Evolutionary conservation across 2,888 invertebrate species (phyloP).

Genomic region (Sinohyriopsis cumingii): DNA sequence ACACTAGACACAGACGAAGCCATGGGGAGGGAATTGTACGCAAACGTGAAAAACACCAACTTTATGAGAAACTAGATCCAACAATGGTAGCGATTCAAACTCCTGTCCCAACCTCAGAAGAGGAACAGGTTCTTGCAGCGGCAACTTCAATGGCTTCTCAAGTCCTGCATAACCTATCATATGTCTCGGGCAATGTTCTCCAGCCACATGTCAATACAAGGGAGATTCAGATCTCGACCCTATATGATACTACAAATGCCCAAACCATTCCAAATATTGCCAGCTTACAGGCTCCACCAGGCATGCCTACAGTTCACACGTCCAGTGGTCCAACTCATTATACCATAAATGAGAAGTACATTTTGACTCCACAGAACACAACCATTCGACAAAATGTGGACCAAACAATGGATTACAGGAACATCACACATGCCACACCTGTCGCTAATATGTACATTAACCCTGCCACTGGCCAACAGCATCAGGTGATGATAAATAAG

Average conservation of each 20-base stretch:
- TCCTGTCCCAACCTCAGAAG: slow-evolving; percentile 18
- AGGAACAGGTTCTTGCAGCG: slow-evolving; percentile 27
- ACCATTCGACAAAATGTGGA: slow-evolving; percentile 7
- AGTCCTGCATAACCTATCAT: slow-evolving; percentile 30
- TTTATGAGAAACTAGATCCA: slow-evolving; percentile 35
- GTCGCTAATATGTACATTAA: slow-evolving; percentile 36
- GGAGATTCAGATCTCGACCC: slow-evolving; percentile 36
- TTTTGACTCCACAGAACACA: slow-evolving; percentile 12
- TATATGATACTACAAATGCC: slow-evolving; percentile 39
- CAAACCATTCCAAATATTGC: slow-evolving; percentile 26
- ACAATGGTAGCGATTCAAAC: slow-evolving; percentile 49
- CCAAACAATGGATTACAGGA: slow-evolving; percentile 39
- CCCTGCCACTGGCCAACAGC: slow-evolving; percentile 26
- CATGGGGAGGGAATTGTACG: slow-evolving; percentile 23
- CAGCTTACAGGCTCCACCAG: slow-evolving; percentile 22
- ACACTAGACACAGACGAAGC: slow-evolving; percentile 15
- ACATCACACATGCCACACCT: slow-evolving; percentile 35
- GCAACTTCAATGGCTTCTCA: slow-evolving; percentile 18
- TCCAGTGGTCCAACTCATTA: slow-evolving; percentile 24
- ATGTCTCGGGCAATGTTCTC: slow-evolving; percentile 29
- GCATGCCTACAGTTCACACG: slow-evolving; percentile 26
- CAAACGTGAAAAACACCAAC: slow-evolving; percentile 23
- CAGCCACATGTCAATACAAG: slow-evolving; percentile 16
- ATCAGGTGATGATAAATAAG: slow-evolving; percentile 13
- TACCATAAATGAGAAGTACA: slow-evolving; percentile 31